Evolutionary conservation across 2,797 vertebrate species (phyloP).

Genomic region (Acanthiza pusilla): DNA sequence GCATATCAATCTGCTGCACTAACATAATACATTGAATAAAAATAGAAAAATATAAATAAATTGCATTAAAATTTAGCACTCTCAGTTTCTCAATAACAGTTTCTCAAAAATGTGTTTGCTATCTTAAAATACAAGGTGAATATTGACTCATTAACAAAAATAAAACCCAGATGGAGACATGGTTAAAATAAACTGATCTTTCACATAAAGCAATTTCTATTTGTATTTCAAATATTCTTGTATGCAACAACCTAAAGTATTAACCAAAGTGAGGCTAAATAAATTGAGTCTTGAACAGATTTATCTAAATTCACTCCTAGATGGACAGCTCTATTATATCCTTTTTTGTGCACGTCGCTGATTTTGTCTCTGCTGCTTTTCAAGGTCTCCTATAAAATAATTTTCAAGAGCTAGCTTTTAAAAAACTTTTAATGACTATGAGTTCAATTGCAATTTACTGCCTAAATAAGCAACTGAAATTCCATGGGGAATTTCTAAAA

Average conservation of each 20-base stretch:
- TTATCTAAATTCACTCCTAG: not conserved
- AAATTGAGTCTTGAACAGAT: not conserved
- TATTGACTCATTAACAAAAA: slow-evolving; percentile 35
- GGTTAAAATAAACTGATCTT: slow-evolving; percentile 19
- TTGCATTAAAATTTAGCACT: not conserved
- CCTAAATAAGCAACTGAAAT: not conserved
- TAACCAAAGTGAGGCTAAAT: not conserved
- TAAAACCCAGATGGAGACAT: not conserved
- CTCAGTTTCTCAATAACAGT: not conserved
- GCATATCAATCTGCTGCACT: not conserved
- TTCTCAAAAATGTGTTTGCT: not conserved
- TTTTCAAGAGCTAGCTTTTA: not conserved
- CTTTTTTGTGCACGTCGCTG: not conserved
- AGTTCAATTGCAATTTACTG: not conserved
- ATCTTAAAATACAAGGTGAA: slow-evolving; percentile 31
- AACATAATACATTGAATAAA: not conserved
- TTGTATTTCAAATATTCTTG: not conserved
- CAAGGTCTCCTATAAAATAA: not conserved
- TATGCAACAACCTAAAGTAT: not conserved
- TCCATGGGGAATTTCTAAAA: not conserved
- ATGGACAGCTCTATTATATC: not conserved
- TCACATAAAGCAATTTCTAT: not conserved
- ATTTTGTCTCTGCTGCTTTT: not conserved
- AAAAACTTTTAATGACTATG: not conserved
- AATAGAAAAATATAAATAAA: slow-evolving; percentile 17